Evolutionary conservation across 2,113 vertebrate species (phyloP).

Genomic region (Ancistrus triradiatus): DNA sequence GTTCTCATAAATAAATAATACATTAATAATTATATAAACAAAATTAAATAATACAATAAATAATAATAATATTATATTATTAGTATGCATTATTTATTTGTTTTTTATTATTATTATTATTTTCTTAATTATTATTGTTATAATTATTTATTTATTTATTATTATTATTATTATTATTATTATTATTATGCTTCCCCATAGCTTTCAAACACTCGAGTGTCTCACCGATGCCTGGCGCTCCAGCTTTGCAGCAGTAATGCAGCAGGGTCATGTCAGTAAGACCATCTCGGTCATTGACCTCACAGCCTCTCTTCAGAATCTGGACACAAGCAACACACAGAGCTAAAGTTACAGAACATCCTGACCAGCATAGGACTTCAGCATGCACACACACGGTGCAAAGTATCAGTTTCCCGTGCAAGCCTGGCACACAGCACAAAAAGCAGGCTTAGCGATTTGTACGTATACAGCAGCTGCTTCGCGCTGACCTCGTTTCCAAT

Average conservation of each 20-base stretch:
- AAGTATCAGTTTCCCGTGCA: neutral
- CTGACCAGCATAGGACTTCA: constrained; percentile 1
- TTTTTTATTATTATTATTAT: no score
- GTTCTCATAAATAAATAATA: no score
- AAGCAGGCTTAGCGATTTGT: neutral
- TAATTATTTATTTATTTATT: neutral
- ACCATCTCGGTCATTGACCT: constrained; percentile 92
- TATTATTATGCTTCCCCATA: no score
- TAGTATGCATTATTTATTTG: neutral
- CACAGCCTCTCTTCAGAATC: constrained; percentile 93
- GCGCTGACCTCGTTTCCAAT: constrained; percentile 88
- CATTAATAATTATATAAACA: no score
- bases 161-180: neutral
- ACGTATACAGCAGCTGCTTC: neutral
- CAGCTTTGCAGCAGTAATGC: constrained; percentile 96
- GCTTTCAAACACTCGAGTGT: constrained; percentile 2
- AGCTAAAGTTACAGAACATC: constrained; percentile 12
- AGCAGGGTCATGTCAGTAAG: constrained; percentile 96
- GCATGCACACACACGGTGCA: neutral
- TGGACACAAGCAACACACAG: constrained; percentile 52
- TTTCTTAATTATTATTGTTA: no score
- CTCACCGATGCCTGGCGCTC: constrained; percentile 93
- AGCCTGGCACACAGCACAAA: neutral
- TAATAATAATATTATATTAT: no score
- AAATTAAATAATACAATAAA: no score